Evolutionary conservation across 2,888 invertebrate species (phyloP).

Genomic region (Plutella xylostella): DNA sequence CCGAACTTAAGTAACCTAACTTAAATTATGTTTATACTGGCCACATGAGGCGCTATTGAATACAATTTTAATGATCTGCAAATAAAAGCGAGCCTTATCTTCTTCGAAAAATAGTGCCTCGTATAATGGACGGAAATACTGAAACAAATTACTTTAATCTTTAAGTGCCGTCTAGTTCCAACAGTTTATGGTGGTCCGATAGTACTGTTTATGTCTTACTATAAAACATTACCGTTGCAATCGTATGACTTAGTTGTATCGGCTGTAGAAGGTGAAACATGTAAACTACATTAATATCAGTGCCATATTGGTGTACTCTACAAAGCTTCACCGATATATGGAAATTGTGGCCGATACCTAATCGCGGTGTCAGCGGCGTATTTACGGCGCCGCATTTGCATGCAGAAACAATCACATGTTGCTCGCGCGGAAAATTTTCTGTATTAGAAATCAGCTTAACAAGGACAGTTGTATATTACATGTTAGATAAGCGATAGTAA

Average conservation of each 20-base stretch:
- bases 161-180: background rate
- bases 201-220: background rate
- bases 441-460: constrained; percentile 47
- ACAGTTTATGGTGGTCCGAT: background rate
- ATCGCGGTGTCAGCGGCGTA: constrained; percentile 34
- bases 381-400: constrained; percentile 51
- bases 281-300: constrained; percentile 26
- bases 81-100: constrained; percentile 31
- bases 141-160: background rate
- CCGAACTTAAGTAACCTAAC: constrained; percentile 50
- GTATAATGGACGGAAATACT: background rate
- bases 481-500: constrained; percentile 45
- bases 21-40: constrained; percentile 42
- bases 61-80: constrained; percentile 30
- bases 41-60: constrained; percentile 43
- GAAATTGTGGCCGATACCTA: constrained; percentile 43
- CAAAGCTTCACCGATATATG: constrained; percentile 36
- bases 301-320: constrained; percentile 23
- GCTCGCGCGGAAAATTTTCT: constrained; percentile 41
- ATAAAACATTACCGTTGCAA: background rate
- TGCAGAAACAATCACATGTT: constrained; percentile 46
- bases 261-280: constrained; percentile 22
- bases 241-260: constrained; percentile 5
- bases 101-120: background rate
- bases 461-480: constrained; percentile 45